Conservation (phyloP, 2,797 vertebrate species). For the Hemibagrus guttatus region DNA sequence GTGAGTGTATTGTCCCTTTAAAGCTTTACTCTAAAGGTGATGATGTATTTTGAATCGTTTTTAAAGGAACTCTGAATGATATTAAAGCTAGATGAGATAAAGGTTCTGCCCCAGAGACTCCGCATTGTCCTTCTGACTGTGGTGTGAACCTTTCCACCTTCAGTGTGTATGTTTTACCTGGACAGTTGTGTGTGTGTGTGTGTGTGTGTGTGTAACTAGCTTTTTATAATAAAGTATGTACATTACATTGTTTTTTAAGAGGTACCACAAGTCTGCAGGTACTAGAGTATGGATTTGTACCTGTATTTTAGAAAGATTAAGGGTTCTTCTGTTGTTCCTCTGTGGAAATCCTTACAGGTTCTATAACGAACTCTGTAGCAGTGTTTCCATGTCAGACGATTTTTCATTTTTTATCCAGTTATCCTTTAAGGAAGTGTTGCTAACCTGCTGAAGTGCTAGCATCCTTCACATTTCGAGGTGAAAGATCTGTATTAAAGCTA, state of each 20-base stretch:
- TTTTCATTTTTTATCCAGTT: not conserved
- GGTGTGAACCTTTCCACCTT: not conserved
- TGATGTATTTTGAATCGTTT: not conserved
- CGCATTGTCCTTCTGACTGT: not conserved
- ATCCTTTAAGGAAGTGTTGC: not conserved
- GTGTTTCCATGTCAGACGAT: not conserved
- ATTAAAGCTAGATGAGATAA: not conserved
- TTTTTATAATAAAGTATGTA: not conserved
- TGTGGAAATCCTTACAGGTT: not conserved
- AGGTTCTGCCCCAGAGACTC: not conserved
- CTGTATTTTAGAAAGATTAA: not conserved
- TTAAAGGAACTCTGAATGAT: not conserved
- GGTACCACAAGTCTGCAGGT: too few species aligned
- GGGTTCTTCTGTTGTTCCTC: not conserved
- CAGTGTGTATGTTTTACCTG: not conserved
- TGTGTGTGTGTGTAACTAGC: not conserved
- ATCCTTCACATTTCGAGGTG: not conserved
- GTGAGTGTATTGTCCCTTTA: not conserved
- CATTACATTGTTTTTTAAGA: not conserved
- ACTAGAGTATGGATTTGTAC: not conserved
- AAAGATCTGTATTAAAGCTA: not conserved
- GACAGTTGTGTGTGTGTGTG: not conserved
- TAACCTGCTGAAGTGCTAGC: too few species aligned
- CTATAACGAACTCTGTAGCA: not conserved
- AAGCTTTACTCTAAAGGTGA: not conserved